Percentiles rank a stretch among this genome's conserved stretches.
phyloP scores from a whole-genome alignment of 2,113 vertebrate genomes.

The Misgurnus mizolepis region DNA sequence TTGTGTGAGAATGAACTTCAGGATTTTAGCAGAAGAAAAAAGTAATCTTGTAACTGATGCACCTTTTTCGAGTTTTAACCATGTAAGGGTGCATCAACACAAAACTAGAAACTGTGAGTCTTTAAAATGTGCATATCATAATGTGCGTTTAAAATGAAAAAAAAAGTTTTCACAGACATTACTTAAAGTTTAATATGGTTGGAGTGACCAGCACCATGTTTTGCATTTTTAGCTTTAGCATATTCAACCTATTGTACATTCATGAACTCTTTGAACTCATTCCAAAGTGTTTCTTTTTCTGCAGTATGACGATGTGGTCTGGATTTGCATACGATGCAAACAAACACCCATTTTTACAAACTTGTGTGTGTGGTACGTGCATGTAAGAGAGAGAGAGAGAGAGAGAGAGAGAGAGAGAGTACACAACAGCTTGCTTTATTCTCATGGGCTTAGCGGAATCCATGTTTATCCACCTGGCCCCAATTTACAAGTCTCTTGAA shows the following conservation, averaged over 20 bases:
- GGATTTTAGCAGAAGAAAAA: too few relatives aligned
- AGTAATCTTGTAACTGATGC: too few relatives aligned
- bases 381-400: constrained; percentile 37
- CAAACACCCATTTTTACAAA: constrained; percentile 1
- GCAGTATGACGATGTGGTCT: constrained; percentile 9
- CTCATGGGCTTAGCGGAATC: constrained; percentile 48
- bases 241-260: not conserved
- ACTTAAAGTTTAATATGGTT: too few relatives aligned
- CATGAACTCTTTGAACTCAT: too few relatives aligned
- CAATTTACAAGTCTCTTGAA: constrained; percentile 19
- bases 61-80: too few relatives aligned
- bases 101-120: too few relatives aligned
- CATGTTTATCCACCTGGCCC: constrained; percentile 65
- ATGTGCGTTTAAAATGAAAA: too few relatives aligned
- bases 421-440: constrained; percentile 44
- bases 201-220: too few relatives aligned
- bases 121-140: too few relatives aligned
- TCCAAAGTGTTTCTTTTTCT: constrained; percentile 35
- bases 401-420: constrained; percentile 36
- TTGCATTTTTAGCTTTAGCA: not conserved
- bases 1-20: too few relatives aligned
- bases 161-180: too few relatives aligned
- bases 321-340: constrained; percentile 34
- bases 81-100: too few relatives aligned
- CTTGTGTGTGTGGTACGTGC: constrained; percentile 24